These are phyloP conservation scores for Drosophila borborema DNA, from an alignment of 2,888 invertebrate species.

Conservation along the genomic window DNA sequence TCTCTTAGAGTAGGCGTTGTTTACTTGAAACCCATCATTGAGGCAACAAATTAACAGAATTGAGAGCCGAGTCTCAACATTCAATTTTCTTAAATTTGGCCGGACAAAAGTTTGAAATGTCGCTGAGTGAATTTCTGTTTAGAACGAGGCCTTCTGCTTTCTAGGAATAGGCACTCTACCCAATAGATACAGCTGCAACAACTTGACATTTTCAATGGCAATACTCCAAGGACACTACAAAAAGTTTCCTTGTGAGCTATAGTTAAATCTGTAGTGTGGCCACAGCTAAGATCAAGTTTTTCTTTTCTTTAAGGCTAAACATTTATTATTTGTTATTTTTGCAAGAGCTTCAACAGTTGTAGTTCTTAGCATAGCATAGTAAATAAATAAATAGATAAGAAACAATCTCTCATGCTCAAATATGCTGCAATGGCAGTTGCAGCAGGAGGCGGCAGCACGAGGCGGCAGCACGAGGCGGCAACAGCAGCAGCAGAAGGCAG, in stretches of 20 bases:
- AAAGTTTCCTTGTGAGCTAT: too few relatives aligned
- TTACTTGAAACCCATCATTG: not conserved
- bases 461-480: not conserved
- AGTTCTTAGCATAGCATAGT: not conserved
- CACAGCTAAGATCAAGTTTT: not conserved
- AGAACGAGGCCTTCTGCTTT: not conserved
- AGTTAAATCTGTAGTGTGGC: not conserved
- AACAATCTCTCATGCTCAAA: constrained; percentile 5
- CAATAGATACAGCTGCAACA: not conserved
- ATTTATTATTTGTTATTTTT: not conserved
- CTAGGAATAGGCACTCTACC: not conserved
- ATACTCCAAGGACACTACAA: not conserved
- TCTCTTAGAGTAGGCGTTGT: not conserved
- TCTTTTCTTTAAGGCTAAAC: not conserved
- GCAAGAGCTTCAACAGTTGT: not conserved
- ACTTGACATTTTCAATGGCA: not conserved
- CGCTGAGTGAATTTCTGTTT: not conserved
- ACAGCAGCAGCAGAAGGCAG: not conserved
- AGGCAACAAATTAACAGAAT: not conserved
- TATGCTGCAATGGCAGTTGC: not conserved
- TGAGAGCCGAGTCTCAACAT: not conserved
- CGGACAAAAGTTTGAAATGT: not conserved
- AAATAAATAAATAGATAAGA: constrained; percentile 5
- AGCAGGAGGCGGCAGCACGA: not conserved
- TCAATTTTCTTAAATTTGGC: not conserved